phyloP scores from a whole-genome alignment of 2,797 vertebrate species.

The Gymnocypris eckloni region DNA sequence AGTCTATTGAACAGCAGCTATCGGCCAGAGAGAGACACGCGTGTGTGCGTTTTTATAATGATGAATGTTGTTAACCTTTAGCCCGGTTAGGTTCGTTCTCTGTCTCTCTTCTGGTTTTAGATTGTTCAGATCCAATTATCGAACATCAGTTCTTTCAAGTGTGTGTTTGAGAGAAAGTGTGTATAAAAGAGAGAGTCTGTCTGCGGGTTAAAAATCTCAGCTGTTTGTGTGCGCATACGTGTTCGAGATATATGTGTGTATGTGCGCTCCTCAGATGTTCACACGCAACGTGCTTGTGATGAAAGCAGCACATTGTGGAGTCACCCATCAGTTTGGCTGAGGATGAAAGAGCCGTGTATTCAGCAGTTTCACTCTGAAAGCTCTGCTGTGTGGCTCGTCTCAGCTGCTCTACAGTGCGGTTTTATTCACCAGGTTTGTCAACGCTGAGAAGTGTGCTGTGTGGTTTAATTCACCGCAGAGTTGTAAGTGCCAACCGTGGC shows the following conservation, averaged over 20 bases:
- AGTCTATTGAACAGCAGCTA: constrained; percentile 28
- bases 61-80: constrained; percentile 60
- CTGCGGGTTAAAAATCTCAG: constrained; percentile 1
- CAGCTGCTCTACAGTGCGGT: constrained; percentile 44
- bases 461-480: constrained; percentile 35
- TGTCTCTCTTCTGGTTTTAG: constrained; percentile 47
- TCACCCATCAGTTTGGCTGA: constrained; percentile 54
- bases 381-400: constrained; percentile 58
- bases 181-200: constrained; percentile 14
- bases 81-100: constrained; percentile 24
- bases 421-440: constrained; percentile 36
- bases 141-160: constrained; percentile 48
- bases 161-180: constrained; percentile 1
- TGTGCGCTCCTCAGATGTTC: constrained; percentile 48
- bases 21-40: constrained; percentile 29
- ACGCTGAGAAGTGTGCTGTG: constrained; percentile 27
- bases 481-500: neutral
- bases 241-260: constrained; percentile 10
- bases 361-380: constrained; percentile 58
- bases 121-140: constrained; percentile 59
- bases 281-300: constrained; percentile 40
- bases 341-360: constrained; percentile 59
- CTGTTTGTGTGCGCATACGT: constrained; percentile 6
- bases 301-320: constrained; percentile 61
- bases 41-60: constrained; percentile 49